Evolutionary conservation across 2,113 vertebrate species (phyloP).

Genomic region (Anoura caudifer): DNA sequence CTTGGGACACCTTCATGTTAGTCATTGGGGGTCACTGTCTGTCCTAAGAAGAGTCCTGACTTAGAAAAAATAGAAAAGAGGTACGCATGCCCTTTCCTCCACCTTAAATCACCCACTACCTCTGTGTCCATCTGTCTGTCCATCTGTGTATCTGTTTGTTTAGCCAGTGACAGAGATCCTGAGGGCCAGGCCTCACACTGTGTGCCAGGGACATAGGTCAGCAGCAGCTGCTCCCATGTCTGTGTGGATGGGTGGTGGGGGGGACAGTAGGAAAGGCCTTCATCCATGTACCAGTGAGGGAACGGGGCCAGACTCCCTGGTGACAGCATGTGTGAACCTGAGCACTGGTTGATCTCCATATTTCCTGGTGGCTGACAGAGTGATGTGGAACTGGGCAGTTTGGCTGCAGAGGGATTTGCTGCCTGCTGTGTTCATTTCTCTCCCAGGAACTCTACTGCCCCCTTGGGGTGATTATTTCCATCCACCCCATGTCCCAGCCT

Average conservation of each 20-base stretch:
- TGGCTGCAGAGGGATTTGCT: background rate
- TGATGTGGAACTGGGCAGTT: background rate
- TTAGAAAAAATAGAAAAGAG: background rate
- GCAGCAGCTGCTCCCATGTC: background rate
- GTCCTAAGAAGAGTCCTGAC: background rate
- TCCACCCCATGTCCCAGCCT: background rate
- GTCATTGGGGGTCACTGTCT: background rate
- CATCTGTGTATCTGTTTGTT: background rate
- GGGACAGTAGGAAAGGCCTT: background rate
- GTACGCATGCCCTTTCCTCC: background rate
- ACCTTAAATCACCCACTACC: background rate
- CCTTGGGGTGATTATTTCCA: background rate
- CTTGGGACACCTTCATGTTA: background rate
- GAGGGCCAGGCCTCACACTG: no score
- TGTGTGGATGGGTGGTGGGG: background rate
- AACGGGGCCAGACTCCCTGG: background rate
- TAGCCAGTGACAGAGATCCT: background rate
- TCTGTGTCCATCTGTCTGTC: background rate
- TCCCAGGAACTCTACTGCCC: background rate
- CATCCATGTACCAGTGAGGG: background rate
- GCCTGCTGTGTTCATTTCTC: background rate
- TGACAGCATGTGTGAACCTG: background rate
- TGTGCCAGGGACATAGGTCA: background rate
- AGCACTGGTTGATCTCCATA: background rate
- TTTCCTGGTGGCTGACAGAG: background rate